Percentiles rank a stretch among this genome's conserved stretches.
phyloP scores from a whole-genome alignment of 2,797 vertebrate species.

The Gymnocypris eckloni region DNA sequence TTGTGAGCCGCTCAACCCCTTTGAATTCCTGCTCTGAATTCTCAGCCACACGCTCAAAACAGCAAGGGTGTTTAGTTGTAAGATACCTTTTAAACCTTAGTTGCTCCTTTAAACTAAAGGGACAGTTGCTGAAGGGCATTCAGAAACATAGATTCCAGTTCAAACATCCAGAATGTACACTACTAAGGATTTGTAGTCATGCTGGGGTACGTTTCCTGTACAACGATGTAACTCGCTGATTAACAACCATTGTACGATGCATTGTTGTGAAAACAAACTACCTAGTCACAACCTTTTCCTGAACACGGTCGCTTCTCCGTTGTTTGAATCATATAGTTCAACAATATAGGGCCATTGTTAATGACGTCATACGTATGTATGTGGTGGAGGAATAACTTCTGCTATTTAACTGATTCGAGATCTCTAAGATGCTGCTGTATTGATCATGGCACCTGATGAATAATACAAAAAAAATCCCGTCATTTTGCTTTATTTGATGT shows the following conservation, averaged over 20 bases:
- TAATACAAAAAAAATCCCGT: no score
- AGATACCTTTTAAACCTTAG: not conserved
- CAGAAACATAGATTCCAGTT: not conserved
- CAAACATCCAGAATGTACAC: not conserved
- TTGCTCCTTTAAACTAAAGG: constrained; percentile 6
- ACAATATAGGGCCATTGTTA: no score
- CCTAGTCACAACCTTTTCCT: no score
- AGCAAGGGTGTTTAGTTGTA: constrained; percentile 1
- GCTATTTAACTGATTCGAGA: no score
- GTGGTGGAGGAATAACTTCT: no score
- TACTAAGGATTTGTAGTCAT: not conserved
- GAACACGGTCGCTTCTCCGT: no score
- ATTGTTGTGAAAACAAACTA: no score
- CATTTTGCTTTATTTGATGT: no score
- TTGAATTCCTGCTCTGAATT: constrained; percentile 5
- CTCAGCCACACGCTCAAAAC: not conserved
- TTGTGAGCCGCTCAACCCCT: not conserved
- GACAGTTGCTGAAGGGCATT: not conserved
- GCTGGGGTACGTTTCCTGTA: not conserved
- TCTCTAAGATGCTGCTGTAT: no score
- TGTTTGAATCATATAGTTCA: no score
- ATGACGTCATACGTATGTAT: no score
- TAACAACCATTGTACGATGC: not conserved
- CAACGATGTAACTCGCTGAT: not conserved
- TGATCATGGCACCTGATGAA: no score